Evolutionary conservation across 2,888 invertebrate species (phyloP), one percentile per base, ranked within the genome.

Genomic region (Ditylenchus weischeri): DNA sequence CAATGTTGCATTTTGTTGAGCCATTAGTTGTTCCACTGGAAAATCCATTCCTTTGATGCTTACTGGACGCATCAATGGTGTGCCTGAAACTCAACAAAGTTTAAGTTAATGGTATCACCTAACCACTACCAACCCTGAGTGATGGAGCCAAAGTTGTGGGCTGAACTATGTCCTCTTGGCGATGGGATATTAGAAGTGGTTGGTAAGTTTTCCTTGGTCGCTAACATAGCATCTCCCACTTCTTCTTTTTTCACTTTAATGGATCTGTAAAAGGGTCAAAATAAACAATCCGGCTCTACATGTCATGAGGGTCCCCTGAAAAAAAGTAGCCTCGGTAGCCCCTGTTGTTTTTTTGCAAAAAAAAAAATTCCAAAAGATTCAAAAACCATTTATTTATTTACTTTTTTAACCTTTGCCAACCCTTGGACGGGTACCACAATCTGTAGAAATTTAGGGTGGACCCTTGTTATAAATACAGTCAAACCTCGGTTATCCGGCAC

Each of bases 181-280:
- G 43, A 43, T 43, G 43, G 8, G 3, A 43, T 35, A 18, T 48
- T 60, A 60, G 60, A 60, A 60, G 15, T 49, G 15, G 49, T 47
- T 3, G 60, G 36, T 21, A 49, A 49, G 13, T 49, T 13, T 60
- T 60, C 36, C 23, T 36, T 15, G 13, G 13, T 23, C 11, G 23
- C 23, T 6, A 29, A 5, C 15, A 48, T 35, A 23, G 47, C 18
- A 48, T 60, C 48, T 7, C 21, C 60, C 47, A 23, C 36, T 18
- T 48, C 23, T 60, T 60, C 60, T 15, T 60, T 60, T 60, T 60
- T 60, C 1, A 60, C 23, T 60, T 23, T 60, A 6, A 60, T 36
- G 13, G 23, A 60, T 23, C 60, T 60, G 47, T 18, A 36, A 43
- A 43, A 10, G 18, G 21, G 6, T 60, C 18, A 59, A 59, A 29